Percentiles rank a stretch among this genome's conserved stretches.
Evolutionary conservation across 1,140 invertebrate genomes (phyloP).

Genomic region (Drosophila guanche): DNA sequence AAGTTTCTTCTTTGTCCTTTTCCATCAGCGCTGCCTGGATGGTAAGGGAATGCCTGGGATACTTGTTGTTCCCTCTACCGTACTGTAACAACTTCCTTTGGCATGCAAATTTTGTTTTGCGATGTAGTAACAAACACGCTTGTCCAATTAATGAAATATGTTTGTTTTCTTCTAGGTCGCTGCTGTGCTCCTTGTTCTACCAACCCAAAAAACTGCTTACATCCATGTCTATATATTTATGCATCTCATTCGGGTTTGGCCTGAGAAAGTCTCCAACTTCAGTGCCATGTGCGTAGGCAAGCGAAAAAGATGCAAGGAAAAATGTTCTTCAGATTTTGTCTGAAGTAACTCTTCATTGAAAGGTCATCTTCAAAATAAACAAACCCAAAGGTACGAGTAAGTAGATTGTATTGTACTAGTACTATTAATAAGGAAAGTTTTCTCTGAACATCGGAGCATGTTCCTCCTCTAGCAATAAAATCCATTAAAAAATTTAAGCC

Average conservation of each 20-base stretch:
- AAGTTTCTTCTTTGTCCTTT: constrained; percentile 11
- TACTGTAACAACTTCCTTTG: constrained; percentile 1
- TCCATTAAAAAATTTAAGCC: constrained; percentile 15
- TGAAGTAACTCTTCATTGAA: not conserved
- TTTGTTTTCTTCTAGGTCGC: constrained; percentile 51
- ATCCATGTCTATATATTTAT: constrained; percentile 4
- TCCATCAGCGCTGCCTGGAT: constrained; percentile 16
- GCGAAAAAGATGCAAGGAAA: constrained; percentile 15
- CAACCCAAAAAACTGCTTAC: constrained; percentile 9
- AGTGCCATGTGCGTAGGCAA: constrained; percentile 22
- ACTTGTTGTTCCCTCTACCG: constrained; percentile 7
- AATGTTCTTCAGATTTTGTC: not conserved
- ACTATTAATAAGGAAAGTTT: no score
- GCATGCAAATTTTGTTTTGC: constrained; percentile 17
- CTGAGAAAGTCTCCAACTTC: constrained; percentile 9
- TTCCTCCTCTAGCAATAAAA: not conserved
- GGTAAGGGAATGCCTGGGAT: not conserved
- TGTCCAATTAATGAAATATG: constrained; percentile 41
- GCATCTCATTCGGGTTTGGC: constrained; percentile 6
- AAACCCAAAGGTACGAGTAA: not conserved
- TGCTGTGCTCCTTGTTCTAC: constrained; percentile 49
- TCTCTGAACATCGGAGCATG: not conserved
- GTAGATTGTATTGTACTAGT: not conserved
- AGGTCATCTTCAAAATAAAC: no score
- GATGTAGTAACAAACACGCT: constrained; percentile 50